Percentiles rank a stretch among this genome's conserved stretches.
These are phyloP conservation scores for Sitophilus oryzae DNA, from an alignment of 1,140 invertebrate genomes.

Conservation along the genomic window DNA sequence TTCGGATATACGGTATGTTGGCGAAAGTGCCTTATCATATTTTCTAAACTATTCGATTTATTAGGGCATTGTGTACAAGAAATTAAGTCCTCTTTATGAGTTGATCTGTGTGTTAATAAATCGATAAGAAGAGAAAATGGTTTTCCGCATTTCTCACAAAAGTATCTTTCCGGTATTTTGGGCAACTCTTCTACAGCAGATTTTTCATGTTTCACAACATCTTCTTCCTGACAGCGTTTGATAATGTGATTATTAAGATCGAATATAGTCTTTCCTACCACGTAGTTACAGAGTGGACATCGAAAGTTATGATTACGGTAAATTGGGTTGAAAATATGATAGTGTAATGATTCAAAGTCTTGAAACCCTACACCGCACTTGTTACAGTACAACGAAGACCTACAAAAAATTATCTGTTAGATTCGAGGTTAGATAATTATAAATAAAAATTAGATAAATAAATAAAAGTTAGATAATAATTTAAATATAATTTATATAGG, in stretches of 20 bases:
- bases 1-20: neutral
- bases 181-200: no score
- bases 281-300: conserved; percentile 5
- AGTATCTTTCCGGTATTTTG: neutral
- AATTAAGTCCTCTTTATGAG: neutral
- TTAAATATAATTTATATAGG: no score
- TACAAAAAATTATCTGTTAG: no score
- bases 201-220: neutral
- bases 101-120: neutral
- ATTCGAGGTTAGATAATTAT: no score
- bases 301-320: neutral
- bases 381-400: conserved; percentile 3
- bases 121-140: neutral
- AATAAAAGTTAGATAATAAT: no score
- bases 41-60: neutral
- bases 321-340: conserved; percentile 1
- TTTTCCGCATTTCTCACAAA: neutral
- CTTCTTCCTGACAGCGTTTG: conserved; percentile 1
- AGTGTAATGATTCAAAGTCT: neutral
- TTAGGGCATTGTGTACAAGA: neutral
- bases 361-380: conserved; percentile 8
- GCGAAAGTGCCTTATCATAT: neutral
- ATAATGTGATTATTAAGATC: conserved; percentile 2
- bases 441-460: no score
- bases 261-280: conserved; percentile 7